phyloP scores from a whole-genome alignment of 1,140 invertebrate species.

The Drosophila seguyi region DNA sequence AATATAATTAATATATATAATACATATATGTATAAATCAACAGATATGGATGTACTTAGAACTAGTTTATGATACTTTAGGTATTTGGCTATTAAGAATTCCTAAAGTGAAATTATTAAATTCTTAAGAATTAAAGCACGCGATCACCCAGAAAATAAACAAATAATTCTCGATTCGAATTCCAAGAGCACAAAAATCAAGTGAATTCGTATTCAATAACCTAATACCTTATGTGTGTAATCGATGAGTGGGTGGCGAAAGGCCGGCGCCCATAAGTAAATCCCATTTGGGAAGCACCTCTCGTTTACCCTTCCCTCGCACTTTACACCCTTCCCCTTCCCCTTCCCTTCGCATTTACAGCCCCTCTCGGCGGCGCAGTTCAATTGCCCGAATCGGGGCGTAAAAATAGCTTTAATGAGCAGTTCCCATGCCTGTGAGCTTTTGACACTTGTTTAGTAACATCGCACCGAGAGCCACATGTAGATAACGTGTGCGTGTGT shows the following conservation, averaged over 20 bases:
- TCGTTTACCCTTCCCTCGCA: neutral
- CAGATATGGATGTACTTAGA: neutral
- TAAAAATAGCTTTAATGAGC: slow-evolving; percentile 78
- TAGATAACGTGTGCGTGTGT: slow-evolving; percentile 19
- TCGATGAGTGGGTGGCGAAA: slow-evolving; percentile 29
- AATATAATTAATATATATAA: too few species aligned
- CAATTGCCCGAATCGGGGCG: slow-evolving; percentile 76
- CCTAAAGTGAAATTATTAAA: neutral
- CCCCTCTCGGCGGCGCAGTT: slow-evolving; percentile 22
- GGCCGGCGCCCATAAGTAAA: slow-evolving; percentile 2
- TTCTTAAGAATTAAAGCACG: neutral
- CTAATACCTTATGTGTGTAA: slow-evolving; percentile 7
- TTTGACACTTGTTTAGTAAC: slow-evolving; percentile 58
- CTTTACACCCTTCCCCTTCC: slow-evolving; percentile 10
- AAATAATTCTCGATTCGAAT: slow-evolving; percentile 1
- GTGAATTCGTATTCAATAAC: slow-evolving; percentile 11
- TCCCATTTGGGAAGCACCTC: slow-evolving; percentile 12
- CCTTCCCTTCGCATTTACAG: slow-evolving; percentile 3
- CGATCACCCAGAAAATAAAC: neutral
- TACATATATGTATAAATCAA: too few species aligned
- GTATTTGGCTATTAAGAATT: neutral
- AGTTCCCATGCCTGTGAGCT: slow-evolving; percentile 47
- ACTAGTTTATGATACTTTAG: too few species aligned
- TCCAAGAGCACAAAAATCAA: slow-evolving; percentile 11
- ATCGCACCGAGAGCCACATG: slow-evolving; percentile 39